phyloP scores from a whole-genome alignment of 2,888 invertebrate species.

The Agonum fuliginosum region DNA sequence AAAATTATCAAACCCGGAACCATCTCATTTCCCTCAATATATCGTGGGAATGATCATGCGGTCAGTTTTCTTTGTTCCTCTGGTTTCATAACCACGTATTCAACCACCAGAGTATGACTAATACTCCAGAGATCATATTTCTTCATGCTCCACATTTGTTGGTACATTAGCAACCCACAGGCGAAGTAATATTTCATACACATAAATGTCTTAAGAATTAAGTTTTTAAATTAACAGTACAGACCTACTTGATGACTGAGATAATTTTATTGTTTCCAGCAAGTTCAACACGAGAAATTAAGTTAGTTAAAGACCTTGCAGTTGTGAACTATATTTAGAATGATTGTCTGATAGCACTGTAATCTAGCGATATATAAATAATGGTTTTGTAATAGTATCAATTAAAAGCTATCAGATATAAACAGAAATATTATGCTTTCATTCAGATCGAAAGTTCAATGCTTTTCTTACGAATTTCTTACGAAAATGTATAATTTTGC shows the following conservation, averaged over 20 bases:
- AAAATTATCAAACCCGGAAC: too few relatives aligned
- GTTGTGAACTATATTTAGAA: neutral
- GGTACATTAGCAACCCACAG: conserved; percentile 3
- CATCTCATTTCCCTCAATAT: too few relatives aligned
- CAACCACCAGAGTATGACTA: conserved; percentile 21
- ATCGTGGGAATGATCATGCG: neutral
- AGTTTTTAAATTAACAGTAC: neutral
- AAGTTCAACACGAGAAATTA: conserved; percentile 13
- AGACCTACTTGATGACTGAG: neutral
- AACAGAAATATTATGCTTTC: too few relatives aligned
- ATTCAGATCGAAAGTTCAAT: too few relatives aligned
- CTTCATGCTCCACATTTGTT: conserved; percentile 31
- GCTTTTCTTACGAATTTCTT: too few relatives aligned
- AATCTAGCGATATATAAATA: neutral
- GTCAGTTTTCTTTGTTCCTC: neutral
- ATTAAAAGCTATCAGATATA: neutral
- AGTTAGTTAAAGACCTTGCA: conserved; percentile 20
- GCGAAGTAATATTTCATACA: conserved; percentile 13
- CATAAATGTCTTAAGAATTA: neutral
- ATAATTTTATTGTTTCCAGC: conserved; percentile 10
- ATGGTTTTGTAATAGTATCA: neutral
- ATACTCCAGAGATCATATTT: conserved; percentile 27
- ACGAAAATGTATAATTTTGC: too few relatives aligned
- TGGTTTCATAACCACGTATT: conserved; percentile 10
- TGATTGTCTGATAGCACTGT: neutral